Conservation (phyloP, 2,888 invertebrate genomes). For the Electrophaes corylata region DNA sequence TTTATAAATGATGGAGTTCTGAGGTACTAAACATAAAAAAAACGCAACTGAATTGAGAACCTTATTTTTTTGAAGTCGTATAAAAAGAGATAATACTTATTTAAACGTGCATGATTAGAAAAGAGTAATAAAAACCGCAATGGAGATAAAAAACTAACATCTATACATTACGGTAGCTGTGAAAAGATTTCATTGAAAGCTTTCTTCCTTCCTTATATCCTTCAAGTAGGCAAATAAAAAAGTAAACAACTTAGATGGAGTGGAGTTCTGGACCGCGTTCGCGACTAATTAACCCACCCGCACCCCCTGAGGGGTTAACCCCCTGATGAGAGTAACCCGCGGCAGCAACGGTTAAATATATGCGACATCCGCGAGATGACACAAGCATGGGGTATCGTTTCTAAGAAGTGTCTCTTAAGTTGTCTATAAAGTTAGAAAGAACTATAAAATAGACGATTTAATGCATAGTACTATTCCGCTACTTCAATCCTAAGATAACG, state of each 20-base stretch:
- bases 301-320: slow-evolving; percentile 43
- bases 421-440: background rate
- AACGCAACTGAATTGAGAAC: too few relatives aligned
- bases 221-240: slow-evolving; percentile 82
- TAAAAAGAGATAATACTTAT: too few relatives aligned
- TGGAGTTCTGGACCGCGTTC: slow-evolving; percentile 78
- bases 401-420: slow-evolving; percentile 51
- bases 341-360: slow-evolving; percentile 65
- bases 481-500: too few relatives aligned
- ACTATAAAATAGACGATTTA: too few relatives aligned
- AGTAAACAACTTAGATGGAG: slow-evolving; percentile 82
- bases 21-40: too few relatives aligned
- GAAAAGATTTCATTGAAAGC: slow-evolving; percentile 13
- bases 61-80: too few relatives aligned
- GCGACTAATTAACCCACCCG: slow-evolving; percentile 82
- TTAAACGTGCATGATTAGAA: too few relatives aligned
- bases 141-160: too few relatives aligned
- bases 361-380: slow-evolving; percentile 66
- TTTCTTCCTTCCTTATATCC: too few relatives aligned
- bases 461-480: too few relatives aligned
- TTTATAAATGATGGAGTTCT: too few relatives aligned
- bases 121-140: too few relatives aligned
- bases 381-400: slow-evolving; percentile 49
- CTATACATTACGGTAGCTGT: background rate
- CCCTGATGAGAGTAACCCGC: slow-evolving; percentile 42